Conservation (phyloP, 2,888 invertebrate species). For the Unio delphinus region DNA sequence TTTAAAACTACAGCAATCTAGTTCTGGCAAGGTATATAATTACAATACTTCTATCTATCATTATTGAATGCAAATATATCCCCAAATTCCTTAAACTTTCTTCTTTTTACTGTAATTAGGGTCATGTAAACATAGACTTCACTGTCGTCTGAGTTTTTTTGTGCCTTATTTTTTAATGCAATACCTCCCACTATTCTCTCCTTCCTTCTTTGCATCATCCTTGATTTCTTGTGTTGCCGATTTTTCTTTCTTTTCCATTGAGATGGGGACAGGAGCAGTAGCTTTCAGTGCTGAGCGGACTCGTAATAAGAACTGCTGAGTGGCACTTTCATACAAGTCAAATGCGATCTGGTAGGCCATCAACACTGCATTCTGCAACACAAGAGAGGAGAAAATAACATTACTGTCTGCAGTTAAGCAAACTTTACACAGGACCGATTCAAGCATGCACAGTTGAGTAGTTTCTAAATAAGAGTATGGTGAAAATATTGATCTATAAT, state of each 20-base stretch:
- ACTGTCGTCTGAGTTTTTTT: constrained; percentile 5
- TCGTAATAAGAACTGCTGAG: constrained; percentile 92
- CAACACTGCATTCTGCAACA: constrained; percentile 80
- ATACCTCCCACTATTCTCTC: constrained; percentile 15
- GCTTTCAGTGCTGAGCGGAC: constrained; percentile 66
- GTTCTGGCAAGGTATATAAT: too few species aligned
- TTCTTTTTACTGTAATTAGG: too few species aligned
- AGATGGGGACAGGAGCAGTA: constrained; percentile 58
- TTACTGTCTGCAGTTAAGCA: background rate
- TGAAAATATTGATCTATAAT: too few species aligned
- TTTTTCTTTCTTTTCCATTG: constrained; percentile 28
- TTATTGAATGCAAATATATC: too few species aligned
- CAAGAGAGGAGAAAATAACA: background rate
- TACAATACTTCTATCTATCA: too few species aligned
- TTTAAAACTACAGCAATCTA: too few species aligned
- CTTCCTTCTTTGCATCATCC: constrained; percentile 31
- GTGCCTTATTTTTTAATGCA: constrained; percentile 14
- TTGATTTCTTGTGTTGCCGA: constrained; percentile 17
- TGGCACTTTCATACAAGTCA: constrained; percentile 98
- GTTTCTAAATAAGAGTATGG: too few species aligned
- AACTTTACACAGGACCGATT: background rate
- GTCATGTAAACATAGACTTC: background rate
- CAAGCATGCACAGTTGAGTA: too few species aligned
- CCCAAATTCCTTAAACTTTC: too few species aligned
- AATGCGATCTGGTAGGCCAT: constrained; percentile 99